phyloP scores from a whole-genome alignment of 2,888 invertebrate genomes.

The Gastracanthus pulcherrimus region DNA sequence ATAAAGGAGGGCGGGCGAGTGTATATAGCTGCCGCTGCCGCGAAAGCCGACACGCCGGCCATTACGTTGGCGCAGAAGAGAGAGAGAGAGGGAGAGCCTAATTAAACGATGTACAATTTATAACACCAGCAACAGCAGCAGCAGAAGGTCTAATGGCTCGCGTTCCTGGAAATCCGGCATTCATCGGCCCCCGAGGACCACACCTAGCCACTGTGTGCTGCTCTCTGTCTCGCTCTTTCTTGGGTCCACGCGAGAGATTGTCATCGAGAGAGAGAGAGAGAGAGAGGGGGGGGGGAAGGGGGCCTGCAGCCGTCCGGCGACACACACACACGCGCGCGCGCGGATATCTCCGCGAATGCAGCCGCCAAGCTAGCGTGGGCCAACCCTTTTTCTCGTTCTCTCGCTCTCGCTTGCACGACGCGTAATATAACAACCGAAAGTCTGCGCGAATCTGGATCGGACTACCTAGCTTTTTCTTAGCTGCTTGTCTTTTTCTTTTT shows the following conservation, averaged over 20 bases:
- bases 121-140: slow-evolving; percentile 70
- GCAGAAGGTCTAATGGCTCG: slow-evolving; percentile 75
- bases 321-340: background rate
- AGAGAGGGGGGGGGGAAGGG: slow-evolving; percentile 9
- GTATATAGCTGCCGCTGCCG: background rate
- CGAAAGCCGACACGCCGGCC: slow-evolving; percentile 15
- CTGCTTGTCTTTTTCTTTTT: background rate
- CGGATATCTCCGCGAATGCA: slow-evolving; percentile 3
- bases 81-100: slow-evolving; percentile 71
- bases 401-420: background rate
- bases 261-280: slow-evolving; percentile 39
- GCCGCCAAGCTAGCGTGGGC: slow-evolving; percentile 13
- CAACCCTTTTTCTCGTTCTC: slow-evolving; percentile 33
- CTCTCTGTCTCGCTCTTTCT: background rate
- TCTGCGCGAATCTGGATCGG: slow-evolving; percentile 16
- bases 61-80: slow-evolving; percentile 60
- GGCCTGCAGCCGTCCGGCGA: slow-evolving; percentile 11
- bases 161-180: slow-evolving; percentile 76
- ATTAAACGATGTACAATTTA: slow-evolving; percentile 78
- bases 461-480: slow-evolving; percentile 2
- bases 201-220: slow-evolving; percentile 67
- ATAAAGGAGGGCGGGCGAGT: background rate
- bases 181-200: slow-evolving; percentile 71
- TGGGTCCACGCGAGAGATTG: slow-evolving; percentile 46
- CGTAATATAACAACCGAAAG: background rate